Percentiles rank a stretch among this genome's conserved stretches.
Evolutionary conservation across 2,113 vertebrate species (phyloP).

Genomic region (Balaenoptera acutorostrata): DNA sequence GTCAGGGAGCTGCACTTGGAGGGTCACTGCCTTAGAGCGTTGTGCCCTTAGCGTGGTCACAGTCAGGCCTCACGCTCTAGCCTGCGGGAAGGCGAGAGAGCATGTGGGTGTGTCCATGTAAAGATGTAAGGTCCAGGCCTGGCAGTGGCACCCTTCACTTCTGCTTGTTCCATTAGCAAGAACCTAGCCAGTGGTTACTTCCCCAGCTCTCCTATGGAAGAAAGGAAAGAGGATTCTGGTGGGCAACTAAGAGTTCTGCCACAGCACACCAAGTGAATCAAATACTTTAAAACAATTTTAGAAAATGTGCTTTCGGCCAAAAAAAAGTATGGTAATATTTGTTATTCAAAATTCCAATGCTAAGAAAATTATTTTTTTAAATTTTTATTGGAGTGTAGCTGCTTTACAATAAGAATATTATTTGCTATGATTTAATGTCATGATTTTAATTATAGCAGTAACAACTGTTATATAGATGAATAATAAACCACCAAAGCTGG

Average conservation of each 20-base stretch:
- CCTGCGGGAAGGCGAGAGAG: not conserved
- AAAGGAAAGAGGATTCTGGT: not conserved
- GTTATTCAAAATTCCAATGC: not conserved
- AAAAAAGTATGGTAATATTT: not conserved
- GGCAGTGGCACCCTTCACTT: not conserved
- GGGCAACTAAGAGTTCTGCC: not conserved
- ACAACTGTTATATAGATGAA: not conserved
- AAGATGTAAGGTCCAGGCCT: not conserved
- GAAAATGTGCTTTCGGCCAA: not conserved
- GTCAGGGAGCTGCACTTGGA: not conserved
- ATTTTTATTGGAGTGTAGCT: no score
- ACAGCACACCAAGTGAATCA: not conserved
- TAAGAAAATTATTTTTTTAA: not conserved
- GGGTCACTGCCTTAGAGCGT: no score
- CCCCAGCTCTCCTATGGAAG: not conserved
- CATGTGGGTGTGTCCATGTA: not conserved
- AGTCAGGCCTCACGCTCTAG: not conserved
- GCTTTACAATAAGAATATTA: not conserved
- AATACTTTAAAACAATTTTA: not conserved
- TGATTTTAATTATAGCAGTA: constrained; percentile 15
- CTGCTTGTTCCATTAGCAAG: not conserved
- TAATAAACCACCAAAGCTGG: not conserved
- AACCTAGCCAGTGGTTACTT: not conserved
- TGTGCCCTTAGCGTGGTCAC: not conserved
- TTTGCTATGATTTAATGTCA: not conserved